These are phyloP conservation scores for Dryobota labecula DNA, from an alignment of 2,888 invertebrate species.

Conservation along the genomic window DNA sequence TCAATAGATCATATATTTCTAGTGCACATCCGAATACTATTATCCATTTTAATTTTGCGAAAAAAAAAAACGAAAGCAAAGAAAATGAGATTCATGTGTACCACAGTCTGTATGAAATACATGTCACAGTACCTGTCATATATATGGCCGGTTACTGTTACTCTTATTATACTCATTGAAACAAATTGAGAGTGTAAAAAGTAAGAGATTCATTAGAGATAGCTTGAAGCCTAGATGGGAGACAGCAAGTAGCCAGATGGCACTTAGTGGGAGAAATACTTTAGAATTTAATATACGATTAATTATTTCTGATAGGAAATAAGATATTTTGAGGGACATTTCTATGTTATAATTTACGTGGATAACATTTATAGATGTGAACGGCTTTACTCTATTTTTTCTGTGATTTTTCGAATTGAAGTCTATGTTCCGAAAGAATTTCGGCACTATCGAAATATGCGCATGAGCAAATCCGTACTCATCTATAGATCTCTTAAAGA, in stretches of 20 bases:
- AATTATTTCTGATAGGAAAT: background rate
- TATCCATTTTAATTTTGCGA: background rate
- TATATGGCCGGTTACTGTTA: too few relatives aligned
- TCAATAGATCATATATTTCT: background rate
- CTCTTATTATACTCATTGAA: too few relatives aligned
- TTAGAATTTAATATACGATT: constrained; percentile 43
- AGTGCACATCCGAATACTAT: background rate
- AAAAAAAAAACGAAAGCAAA: constrained; percentile 6
- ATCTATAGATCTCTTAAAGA: background rate
- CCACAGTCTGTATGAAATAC: background rate
- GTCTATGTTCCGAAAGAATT: background rate
- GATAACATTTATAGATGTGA: constrained; percentile 5
- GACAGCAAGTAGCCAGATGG: constrained; percentile 73
- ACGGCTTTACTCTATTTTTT: background rate
- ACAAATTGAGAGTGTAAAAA: constrained; percentile 17
- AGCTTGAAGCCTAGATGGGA: constrained; percentile 41
- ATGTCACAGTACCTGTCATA: too few relatives aligned
- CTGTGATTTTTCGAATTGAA: background rate
- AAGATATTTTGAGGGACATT: constrained; percentile 1
- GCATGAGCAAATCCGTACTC: background rate
- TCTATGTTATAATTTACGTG: background rate
- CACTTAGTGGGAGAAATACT: constrained; percentile 76
- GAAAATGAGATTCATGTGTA: constrained; percentile 38
- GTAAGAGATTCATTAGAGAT: constrained; percentile 44
- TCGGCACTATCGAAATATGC: background rate